Percentiles rank a stretch among this genome's conserved stretches.
These are phyloP conservation scores for Colletes latitarsis DNA, from an alignment of 1,140 invertebrate species.

Conservation along the genomic window DNA sequence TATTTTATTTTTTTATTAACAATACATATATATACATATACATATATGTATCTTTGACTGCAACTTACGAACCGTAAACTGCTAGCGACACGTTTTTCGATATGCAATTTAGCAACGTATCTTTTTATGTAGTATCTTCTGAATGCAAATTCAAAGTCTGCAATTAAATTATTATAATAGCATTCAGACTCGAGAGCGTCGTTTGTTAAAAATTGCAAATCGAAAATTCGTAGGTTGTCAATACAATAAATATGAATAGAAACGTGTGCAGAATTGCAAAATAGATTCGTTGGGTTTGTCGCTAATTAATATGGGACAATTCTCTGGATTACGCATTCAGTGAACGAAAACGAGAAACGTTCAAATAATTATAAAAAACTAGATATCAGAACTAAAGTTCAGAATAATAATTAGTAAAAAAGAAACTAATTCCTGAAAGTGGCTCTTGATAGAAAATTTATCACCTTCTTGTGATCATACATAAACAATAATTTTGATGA, in stretches of 20 bases:
- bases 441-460: background rate
- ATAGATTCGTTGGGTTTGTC: background rate
- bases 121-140: background rate
- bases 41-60: background rate
- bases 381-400: background rate
- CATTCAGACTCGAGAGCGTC: background rate
- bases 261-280: background rate
- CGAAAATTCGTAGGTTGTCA: background rate
- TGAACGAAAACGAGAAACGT: background rate
- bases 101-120: background rate
- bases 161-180: background rate
- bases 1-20: background rate
- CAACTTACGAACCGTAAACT: background rate
- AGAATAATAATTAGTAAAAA: background rate
- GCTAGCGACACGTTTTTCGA: background rate
- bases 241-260: background rate
- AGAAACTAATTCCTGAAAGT: background rate
- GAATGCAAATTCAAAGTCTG: background rate
- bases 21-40: background rate
- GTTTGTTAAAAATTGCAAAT: background rate
- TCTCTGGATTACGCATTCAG: constrained; percentile 36
- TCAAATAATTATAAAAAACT: background rate
- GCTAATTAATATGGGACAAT: background rate
- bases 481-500: background rate
- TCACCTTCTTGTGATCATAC: background rate